Evolutionary conservation across 1,140 invertebrate genomes (phyloP), one percentile per base, ranked within the genome.

Genomic region (Telenomus remus): DNA sequence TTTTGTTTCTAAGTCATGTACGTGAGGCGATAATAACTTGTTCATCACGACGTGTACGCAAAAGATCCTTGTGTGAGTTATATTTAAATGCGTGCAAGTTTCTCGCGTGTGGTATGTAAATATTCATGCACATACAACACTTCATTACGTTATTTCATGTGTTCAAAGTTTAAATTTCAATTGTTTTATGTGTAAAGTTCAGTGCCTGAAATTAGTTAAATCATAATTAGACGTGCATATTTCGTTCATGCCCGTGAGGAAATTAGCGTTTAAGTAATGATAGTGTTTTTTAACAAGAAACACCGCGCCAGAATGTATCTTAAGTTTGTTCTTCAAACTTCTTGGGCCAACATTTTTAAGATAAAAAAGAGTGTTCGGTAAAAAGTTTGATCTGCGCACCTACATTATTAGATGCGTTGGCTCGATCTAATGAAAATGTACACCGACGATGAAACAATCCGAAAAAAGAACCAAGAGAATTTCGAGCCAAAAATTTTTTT

Each of bases 151-250:
- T 39, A 39, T 63, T 63, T n/a, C 46, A 53, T 27, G 19, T 35
- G 14, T 63, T 54, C 42, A 46, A 63, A 63, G 12, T 54, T 63
- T 46, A 54, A 54, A 53, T 63, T 63, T 63, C 42, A 63, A 63
- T 63, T 54, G 43, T 54, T 35, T 54, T 39, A 8, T 13, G 27
- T 47, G n/a, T 47, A 47, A 53, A 63, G 19, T 51, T 63, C n/a
- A 44, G 19, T 27, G 7, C 13, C 10, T 19, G 12, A 55, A 65
- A 55, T 48, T 53, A 42, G n/a, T 65, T 47, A 49, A 49, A 39
- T 9, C 12, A 5, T 55, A 65, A 65, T 65, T 65, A 48, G 4
- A 39, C 35, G 13, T 42, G 44, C 44, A 55, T 55, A 65, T 65
- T 65, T 42, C 7, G 2, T 65, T 49, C 35, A 55, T 55, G 27